Evolutionary conservation across 2,888 invertebrate species (phyloP).

Genomic region (Cephus nigrinus): DNA sequence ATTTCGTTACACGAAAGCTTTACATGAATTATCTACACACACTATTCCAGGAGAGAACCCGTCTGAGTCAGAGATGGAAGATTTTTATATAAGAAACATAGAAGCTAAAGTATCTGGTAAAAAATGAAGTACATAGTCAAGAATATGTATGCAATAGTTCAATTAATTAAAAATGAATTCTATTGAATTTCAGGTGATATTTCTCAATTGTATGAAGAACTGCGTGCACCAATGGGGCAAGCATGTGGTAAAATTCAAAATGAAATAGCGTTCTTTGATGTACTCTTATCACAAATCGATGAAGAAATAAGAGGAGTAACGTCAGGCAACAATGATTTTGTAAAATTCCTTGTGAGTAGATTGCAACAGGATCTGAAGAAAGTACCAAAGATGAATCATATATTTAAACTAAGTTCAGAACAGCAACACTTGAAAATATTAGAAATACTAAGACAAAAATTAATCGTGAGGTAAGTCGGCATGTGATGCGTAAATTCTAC

Average conservation of each 20-base stretch:
- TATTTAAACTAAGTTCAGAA: slow-evolving; percentile 29
- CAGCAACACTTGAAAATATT: slow-evolving; percentile 35
- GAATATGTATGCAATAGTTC: neutral
- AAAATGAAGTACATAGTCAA: neutral
- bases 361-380: slow-evolving; percentile 36
- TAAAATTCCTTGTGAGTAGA: slow-evolving; percentile 34
- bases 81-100: slow-evolving; percentile 37
- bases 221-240: slow-evolving; percentile 22
- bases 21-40: slow-evolving; percentile 26
- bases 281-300: slow-evolving; percentile 63
- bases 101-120: slow-evolving; percentile 35
- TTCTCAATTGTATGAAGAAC: slow-evolving; percentile 28
- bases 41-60: slow-evolving; percentile 22
- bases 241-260: slow-evolving; percentile 38
- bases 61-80: slow-evolving; percentile 36
- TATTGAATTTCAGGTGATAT: slow-evolving; percentile 53
- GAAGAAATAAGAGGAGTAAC: slow-evolving; percentile 63
- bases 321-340: slow-evolving; percentile 32
- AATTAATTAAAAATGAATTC: slow-evolving; percentile 54
- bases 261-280: slow-evolving; percentile 64
- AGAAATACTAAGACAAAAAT: slow-evolving; percentile 38
- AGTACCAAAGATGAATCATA: slow-evolving; percentile 33
- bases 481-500: neutral
- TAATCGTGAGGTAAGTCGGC: slow-evolving; percentile 32
- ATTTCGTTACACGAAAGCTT: slow-evolving; percentile 30